Evolutionary conservation across 2,113 vertebrate species (phyloP), one percentile per base, ranked within the genome.

Genomic region (Phylloscopus trochilus): DNA sequence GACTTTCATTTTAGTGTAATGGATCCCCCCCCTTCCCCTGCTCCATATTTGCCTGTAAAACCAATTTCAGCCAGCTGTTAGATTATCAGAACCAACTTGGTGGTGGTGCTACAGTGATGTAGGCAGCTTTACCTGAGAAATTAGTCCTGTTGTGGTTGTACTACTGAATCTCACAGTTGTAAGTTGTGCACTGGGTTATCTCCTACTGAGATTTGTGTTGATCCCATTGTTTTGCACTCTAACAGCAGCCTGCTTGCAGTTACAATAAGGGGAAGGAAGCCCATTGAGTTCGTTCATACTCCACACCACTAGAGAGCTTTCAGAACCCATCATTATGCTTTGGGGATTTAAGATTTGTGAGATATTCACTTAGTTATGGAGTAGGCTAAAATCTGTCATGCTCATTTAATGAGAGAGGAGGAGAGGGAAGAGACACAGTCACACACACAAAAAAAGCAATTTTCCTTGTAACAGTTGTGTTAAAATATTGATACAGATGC

Each of bases 401-500:
- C 73, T 91, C 93, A 95, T 97, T 97, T 97, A 96, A 96, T 97
- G 95, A 94, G 93, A 94, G 81, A 93, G 77, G 78, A 95, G 81
- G 59, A 83, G 73, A 89, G 75, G 85, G 69, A 94, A 93, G 84
- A 94, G 89, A 79, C 60, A 39, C n/a, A 89, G 69, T 51, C 83
- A 55, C 85, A 79, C 76, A 87, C 81, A 55, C 55, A 68, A 78
- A 96, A 91, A 96, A 95, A 83, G 87, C 92, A 90, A 93, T 96
- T 96, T 97, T 97, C 88, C 92, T 92, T 93, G 88, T 96, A 97
- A 97, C 87, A 79, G 73, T 94, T 95, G 85, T 96, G 92, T 97
- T 97, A 96, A 97, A 97, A 97, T 97, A 97, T 97, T 97, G 96
- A 97, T 97, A 97, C 91, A 90, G 95, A 95, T 78, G 93, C 91